phyloP scores from a whole-genome alignment of 2,888 invertebrate genomes.

The Dasypogon diadema region DNA sequence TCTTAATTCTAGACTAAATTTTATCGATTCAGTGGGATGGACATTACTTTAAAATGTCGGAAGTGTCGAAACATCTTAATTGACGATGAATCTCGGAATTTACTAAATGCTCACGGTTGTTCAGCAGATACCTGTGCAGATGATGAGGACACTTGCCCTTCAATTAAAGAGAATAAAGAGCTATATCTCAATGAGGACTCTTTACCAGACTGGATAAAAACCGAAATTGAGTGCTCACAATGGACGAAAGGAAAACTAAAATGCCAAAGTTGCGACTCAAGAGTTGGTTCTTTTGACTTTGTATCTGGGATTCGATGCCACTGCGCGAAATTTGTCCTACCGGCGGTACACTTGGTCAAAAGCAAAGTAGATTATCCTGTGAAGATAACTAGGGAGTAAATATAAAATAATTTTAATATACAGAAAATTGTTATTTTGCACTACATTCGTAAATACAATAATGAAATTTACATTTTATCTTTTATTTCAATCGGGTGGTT shows the following conservation, averaged over 20 bases:
- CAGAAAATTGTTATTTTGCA: too few species aligned
- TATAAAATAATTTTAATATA: constrained; percentile 38
- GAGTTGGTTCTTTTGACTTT: constrained; percentile 78
- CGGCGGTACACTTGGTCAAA: constrained; percentile 73
- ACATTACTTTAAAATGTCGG: constrained; percentile 67
- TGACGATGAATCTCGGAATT: constrained; percentile 59
- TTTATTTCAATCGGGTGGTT: too few species aligned
- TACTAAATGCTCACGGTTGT: constrained; percentile 61
- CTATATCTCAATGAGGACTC: constrained; percentile 72
- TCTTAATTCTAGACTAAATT: too few species aligned
- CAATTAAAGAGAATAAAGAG: constrained; percentile 55
- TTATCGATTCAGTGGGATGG: too few species aligned
- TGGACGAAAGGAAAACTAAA: constrained; percentile 78
- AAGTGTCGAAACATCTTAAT: constrained; percentile 69
- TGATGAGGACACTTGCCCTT: constrained; percentile 61
- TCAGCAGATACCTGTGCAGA: constrained; percentile 59
- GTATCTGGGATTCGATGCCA: constrained; percentile 74
- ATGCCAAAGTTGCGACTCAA: constrained; percentile 73
- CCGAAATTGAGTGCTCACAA: constrained; percentile 70
- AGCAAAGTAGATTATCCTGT: constrained; percentile 73
- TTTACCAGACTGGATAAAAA: constrained; percentile 72
- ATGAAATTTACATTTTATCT: too few species aligned
- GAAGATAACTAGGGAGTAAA: too few species aligned
- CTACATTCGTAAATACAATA: too few species aligned
- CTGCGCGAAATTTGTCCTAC: constrained; percentile 72